Evolutionary conservation across 1,140 invertebrate species (phyloP).

Genomic region (Venturia canescens): DNA sequence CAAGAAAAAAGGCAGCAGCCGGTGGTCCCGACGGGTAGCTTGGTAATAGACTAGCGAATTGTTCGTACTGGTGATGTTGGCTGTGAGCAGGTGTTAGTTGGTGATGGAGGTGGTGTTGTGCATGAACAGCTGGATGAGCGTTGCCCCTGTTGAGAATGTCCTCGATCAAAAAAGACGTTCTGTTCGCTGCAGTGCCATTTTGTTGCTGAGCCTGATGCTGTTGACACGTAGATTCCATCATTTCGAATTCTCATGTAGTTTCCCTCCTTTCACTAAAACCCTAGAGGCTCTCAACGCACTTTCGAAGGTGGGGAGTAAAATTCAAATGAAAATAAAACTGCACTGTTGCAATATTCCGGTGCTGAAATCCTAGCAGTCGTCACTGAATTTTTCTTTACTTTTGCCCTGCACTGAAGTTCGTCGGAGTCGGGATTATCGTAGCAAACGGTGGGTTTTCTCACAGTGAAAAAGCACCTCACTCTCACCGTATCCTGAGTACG

Average conservation of each 20-base stretch:
- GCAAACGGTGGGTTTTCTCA: too few relatives aligned
- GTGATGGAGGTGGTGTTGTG: conserved; percentile 65
- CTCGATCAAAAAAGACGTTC: conserved; percentile 87
- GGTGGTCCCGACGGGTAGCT: conserved; percentile 76
- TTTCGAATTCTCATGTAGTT: conserved; percentile 13
- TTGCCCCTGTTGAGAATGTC: conserved; percentile 86
- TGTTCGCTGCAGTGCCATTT: conserved; percentile 69
- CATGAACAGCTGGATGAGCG: conserved; percentile 66
- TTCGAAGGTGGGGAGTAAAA: neutral
- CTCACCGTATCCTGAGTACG: too few relatives aligned
- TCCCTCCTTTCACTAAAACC: neutral
- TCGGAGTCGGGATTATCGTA: too few relatives aligned
- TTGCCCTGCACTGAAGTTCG: too few relatives aligned
- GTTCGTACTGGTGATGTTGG: conserved; percentile 75
- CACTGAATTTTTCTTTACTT: too few relatives aligned
- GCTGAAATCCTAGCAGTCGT: too few relatives aligned
- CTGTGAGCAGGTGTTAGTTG: conserved; percentile 61
- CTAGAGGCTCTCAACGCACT: neutral
- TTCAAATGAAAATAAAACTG: too few relatives aligned
- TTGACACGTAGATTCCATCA: conserved; percentile 74
- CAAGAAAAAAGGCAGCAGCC: conserved; percentile 75
- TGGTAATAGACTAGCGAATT: conserved; percentile 74
- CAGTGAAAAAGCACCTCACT: too few relatives aligned
- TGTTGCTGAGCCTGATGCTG: conserved; percentile 70
- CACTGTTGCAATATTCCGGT: too few relatives aligned